Evolutionary conservation across 2,113 vertebrate genomes (phyloP), one percentile per base, ranked within the genome.

Genomic region (Gambusia affinis): DNA sequence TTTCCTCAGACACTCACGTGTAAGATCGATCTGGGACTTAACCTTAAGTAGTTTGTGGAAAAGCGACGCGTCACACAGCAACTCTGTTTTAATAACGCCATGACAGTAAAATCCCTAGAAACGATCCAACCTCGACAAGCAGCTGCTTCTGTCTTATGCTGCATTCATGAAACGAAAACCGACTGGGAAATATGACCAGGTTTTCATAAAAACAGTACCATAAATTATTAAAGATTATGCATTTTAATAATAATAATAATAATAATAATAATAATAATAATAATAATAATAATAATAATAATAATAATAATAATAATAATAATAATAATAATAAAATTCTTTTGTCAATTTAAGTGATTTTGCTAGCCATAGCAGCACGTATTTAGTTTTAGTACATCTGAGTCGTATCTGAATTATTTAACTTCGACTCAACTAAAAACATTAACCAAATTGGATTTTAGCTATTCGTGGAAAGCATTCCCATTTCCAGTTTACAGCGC

Each of bases 21-120:
- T 65, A 83, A 61, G 28, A 78, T 19, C 29, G 63, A 76, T 70
- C 78, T 91, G 1, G 70, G 70, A 31, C 60, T 82, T 31, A 87
- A 62, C 81, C 92, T 81, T 3, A 88, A 33, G 3, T 82, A 79
- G 28, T 51, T 85, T 33, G 87, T 80, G 22, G 88, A 86, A 66
- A 93, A 91, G 51, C 92, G 93, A 30, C 80, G 70, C 0, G 78
- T 88, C 0, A 87, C 54, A 62, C 63, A 76, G 37, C 76, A 85
- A 70, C 90, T 91, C 29, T 91, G 88, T n/a, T 89, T 88, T 0
- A 95, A 63, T 78, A 94, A 60, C 83, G 93, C 93, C 94, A 95
- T 95, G 87, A 86, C 83, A 51, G 72, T 70, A n/a, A n/a, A 30
- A 19, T 15, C 8, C 12, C 67, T 63, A 17, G 51, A 27, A 78